Evolutionary conservation across 2,113 vertebrate species (phyloP).

Genomic region (Triplophysa dalaica): DNA sequence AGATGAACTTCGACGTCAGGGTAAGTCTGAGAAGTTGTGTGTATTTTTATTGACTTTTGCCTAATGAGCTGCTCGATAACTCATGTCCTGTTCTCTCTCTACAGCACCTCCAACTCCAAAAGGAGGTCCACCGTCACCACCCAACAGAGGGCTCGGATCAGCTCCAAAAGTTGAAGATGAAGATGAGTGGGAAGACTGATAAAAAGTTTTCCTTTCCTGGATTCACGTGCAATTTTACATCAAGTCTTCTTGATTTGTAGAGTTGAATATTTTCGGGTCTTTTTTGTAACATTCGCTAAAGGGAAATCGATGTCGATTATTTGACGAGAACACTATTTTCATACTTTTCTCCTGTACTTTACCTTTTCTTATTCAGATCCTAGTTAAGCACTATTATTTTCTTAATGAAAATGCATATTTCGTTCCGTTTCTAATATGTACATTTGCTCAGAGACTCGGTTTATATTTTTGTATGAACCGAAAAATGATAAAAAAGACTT

Average conservation of each 20-base stretch:
- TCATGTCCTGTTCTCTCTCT: slow-evolving; percentile 10
- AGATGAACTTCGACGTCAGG: slow-evolving; percentile 93
- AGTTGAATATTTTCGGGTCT: slow-evolving; percentile 68
- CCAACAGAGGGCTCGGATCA: too few species aligned
- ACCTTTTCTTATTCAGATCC: slow-evolving; percentile 87
- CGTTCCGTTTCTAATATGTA: slow-evolving; percentile 78
- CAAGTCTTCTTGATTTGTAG: slow-evolving; percentile 71
- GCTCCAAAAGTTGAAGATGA: too few species aligned
- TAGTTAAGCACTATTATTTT: slow-evolving; percentile 90
- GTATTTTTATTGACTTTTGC: not conserved
- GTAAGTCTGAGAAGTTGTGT: slow-evolving; percentile 65
- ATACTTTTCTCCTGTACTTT: slow-evolving; percentile 88
- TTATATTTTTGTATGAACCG: slow-evolving; percentile 81
- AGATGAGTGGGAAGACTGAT: slow-evolving; percentile 97
- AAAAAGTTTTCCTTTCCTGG: slow-evolving; percentile 73
- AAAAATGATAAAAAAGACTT: slow-evolving; percentile 55
- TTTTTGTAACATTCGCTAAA: slow-evolving; percentile 62
- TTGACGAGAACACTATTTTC: slow-evolving; percentile 92
- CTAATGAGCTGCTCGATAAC: too few species aligned
- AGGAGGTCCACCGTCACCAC: slow-evolving; percentile 77
- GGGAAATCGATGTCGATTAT: slow-evolving; percentile 72
- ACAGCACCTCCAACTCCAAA: slow-evolving; percentile 72
- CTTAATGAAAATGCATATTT: slow-evolving; percentile 79
- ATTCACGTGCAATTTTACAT: slow-evolving; percentile 84
- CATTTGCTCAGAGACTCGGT: slow-evolving; percentile 79